Evolutionary conservation across 1,140 invertebrate species (phyloP).

Genomic region (Habropoda laboriosa): DNA sequence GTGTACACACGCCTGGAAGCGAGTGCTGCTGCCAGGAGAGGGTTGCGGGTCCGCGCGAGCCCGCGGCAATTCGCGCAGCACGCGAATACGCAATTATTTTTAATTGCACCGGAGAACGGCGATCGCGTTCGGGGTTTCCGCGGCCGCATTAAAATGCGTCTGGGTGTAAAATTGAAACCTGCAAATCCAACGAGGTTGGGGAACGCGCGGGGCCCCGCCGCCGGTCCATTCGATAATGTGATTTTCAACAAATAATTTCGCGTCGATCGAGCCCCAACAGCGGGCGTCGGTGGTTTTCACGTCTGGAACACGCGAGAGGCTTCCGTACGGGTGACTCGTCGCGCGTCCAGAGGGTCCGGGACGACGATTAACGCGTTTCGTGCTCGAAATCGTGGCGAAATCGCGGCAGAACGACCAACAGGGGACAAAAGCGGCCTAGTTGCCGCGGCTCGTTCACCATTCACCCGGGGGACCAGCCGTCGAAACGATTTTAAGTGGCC

Average conservation of each 20-base stretch:
- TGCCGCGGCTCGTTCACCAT: constrained; percentile 44
- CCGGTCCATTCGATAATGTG: constrained; percentile 49
- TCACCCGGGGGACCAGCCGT: constrained; percentile 29
- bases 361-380: constrained; percentile 52
- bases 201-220: background rate
- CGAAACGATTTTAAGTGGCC: constrained; percentile 61
- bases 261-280: background rate
- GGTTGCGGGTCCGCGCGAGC: background rate
- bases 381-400: constrained; percentile 52
- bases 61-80: constrained; percentile 15
- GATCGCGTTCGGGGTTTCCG: constrained; percentile 54
- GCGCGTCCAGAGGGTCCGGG: constrained; percentile 18
- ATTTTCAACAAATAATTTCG: constrained; percentile 66
- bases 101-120: constrained; percentile 54
- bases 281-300: constrained; percentile 4
- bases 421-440: constrained; percentile 27
- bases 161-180: constrained; percentile 67
- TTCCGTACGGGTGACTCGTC: constrained; percentile 24
- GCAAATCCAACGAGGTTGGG: constrained; percentile 36
- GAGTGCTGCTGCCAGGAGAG: too few relatives aligned
- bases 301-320: constrained; percentile 25
- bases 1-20: background rate
- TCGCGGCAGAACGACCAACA: background rate
- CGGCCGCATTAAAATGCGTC: constrained; percentile 64
- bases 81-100: constrained; percentile 65